Evolutionary conservation across 2,888 invertebrate species (phyloP).

Genomic region (Hofmannophila pseudospretella): DNA sequence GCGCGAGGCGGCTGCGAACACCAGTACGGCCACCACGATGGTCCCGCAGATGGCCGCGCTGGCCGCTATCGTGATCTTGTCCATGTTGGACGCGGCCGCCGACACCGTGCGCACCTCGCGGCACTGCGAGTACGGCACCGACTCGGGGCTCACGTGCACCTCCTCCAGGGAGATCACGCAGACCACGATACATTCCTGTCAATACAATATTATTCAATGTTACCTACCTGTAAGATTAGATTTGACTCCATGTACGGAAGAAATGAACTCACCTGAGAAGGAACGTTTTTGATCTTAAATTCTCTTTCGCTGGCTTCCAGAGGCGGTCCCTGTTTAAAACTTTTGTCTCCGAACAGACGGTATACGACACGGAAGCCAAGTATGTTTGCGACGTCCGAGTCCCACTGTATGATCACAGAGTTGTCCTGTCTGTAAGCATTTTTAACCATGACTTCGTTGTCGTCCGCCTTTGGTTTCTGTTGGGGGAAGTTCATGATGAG

Average conservation of each 20-base stretch:
- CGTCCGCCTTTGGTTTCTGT: slow-evolving; percentile 80
- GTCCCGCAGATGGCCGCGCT: slow-evolving; percentile 96
- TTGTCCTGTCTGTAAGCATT: slow-evolving; percentile 91
- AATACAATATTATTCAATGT: not conserved
- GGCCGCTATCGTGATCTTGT: slow-evolving; percentile 95
- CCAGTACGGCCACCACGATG: slow-evolving; percentile 92
- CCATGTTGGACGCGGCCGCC: slow-evolving; percentile 92
- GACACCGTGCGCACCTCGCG: slow-evolving; percentile 92
- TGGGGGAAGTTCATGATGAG: slow-evolving; percentile 84
- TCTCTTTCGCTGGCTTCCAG: slow-evolving; percentile 93
- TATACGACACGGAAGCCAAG: slow-evolving; percentile 94
- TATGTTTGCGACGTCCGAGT: slow-evolving; percentile 90
- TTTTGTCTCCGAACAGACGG: slow-evolving; percentile 91
- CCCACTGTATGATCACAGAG: slow-evolving; percentile 94
- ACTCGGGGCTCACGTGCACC: slow-evolving; percentile 90
- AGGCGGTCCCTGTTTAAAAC: slow-evolving; percentile 93
- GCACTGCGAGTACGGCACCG: slow-evolving; percentile 91
- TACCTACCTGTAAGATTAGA: no score
- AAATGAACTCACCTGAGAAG: slow-evolving; percentile 82
- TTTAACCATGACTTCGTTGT: slow-evolving; percentile 89
- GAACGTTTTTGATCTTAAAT: slow-evolving; percentile 95
- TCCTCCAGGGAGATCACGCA: slow-evolving; percentile 95
- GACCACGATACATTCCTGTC: slow-evolving; percentile 93
- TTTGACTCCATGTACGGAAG: no score
- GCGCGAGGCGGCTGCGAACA: slow-evolving; percentile 92